Evolutionary conservation across 30 jellyfish, hydroid and myxozoan genomes (phyloP).

Genomic region (Nemopilema nomurai): DNA sequence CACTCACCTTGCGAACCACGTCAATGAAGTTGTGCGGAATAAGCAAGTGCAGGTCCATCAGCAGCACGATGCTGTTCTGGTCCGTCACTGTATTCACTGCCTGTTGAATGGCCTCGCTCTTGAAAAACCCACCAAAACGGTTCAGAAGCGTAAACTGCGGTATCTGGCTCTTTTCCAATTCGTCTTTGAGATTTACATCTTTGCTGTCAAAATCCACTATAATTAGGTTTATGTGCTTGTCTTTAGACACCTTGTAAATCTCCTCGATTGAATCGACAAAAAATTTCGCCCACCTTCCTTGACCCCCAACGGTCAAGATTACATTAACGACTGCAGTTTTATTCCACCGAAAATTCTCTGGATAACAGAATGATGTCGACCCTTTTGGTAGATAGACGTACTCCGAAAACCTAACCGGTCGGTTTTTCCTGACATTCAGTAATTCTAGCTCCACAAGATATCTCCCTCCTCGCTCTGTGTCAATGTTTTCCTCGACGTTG

Average conservation of each 20-base stretch:
- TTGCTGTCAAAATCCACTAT: conserved; percentile 86
- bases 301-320: conserved; percentile 86
- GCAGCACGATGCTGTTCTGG: conserved; percentile 73
- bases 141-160: conserved; percentile 70
- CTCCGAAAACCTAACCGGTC: conserved; percentile 73
- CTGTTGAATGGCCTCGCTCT: conserved; percentile 88
- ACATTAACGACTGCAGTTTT: conserved; percentile 82
- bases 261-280: conserved; percentile 66
- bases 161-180: conserved; percentile 51
- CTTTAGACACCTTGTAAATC: conserved; percentile 78
- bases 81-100: conserved; percentile 72
- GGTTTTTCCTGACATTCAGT: not conserved
- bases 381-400: conserved; percentile 64
- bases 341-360: conserved; percentile 86
- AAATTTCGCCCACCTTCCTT: conserved; percentile 94
- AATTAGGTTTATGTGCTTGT: conserved; percentile 64
- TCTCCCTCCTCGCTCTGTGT: conserved; percentile 68
- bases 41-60: conserved; percentile 81
- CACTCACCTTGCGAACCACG: conserved; percentile 82
- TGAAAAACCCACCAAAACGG: conserved; percentile 73
- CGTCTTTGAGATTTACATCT: conserved; percentile 67
- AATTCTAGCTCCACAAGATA: conserved; percentile 85
- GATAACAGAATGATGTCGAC: conserved; percentile 54
- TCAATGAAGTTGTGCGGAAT: conserved; percentile 85
- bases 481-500: conserved; percentile 80